Percentiles rank a stretch among this genome's conserved stretches.
These are phyloP conservation scores for Lottia scabra DNA, from an alignment of 2,888 invertebrate genomes.

Conservation along the genomic window DNA sequence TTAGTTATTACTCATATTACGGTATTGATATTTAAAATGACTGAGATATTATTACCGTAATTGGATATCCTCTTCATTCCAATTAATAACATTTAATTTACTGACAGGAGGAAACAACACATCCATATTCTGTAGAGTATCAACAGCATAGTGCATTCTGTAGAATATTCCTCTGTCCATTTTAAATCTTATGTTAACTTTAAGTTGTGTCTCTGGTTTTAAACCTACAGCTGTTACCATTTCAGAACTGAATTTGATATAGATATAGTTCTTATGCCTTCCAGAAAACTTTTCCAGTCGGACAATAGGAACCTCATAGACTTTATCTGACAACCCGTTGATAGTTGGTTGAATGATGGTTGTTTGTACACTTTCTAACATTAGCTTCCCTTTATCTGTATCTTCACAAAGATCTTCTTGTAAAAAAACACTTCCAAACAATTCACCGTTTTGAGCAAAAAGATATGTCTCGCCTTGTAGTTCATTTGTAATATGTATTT, in stretches of 20 bases:
- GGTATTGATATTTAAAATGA: too few relatives aligned
- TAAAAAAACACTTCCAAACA: conserved; percentile 61
- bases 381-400: conserved; percentile 62
- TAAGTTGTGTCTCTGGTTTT: conserved; percentile 32
- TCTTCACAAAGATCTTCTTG: conserved; percentile 61
- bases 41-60: too few relatives aligned
- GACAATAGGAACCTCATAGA: conserved; percentile 61
- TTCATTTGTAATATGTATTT: conserved; percentile 41
- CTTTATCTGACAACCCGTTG: conserved; percentile 50
- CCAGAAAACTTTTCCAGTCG: conserved; percentile 58
- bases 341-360: background rate
- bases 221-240: conserved; percentile 48
- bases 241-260: conserved; percentile 49
- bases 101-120: conserved; percentile 63
- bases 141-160: conserved; percentile 63
- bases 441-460: conserved; percentile 51
- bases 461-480: conserved; percentile 48
- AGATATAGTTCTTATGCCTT: conserved; percentile 58
- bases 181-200: conserved; percentile 66
- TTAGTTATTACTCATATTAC: too few relatives aligned
- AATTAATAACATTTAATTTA: conserved; percentile 39
- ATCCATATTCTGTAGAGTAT: conserved; percentile 49
- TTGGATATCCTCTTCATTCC: too few relatives aligned
- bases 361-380: conserved; percentile 42
- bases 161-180: conserved; percentile 63